Evolutionary conservation across 2,888 invertebrate genomes (phyloP).

Genomic region (Trisateles emortualis): DNA sequence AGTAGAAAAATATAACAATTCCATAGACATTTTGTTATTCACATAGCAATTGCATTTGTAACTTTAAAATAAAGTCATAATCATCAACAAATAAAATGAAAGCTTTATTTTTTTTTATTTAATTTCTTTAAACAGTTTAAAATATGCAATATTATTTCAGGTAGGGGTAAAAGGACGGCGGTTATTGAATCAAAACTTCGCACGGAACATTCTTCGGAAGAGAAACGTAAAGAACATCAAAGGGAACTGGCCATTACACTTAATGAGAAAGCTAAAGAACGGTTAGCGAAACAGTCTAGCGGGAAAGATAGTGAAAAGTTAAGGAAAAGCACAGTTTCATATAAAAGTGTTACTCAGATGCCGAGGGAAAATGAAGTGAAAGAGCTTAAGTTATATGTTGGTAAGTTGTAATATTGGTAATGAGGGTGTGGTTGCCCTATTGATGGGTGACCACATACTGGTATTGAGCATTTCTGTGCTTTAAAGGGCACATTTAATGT

Average conservation of each 20-base stretch:
- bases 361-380: conserved; percentile 97
- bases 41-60: not conserved
- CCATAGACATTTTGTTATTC: not conserved
- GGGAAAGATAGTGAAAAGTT: conserved; percentile 96
- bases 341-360: conserved; percentile 96
- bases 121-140: not conserved
- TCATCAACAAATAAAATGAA: not conserved
- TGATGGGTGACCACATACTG: too few relatives aligned
- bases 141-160: conserved; percentile 57
- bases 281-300: conserved; percentile 95
- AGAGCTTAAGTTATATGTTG: conserved; percentile 97
- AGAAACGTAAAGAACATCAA: conserved; percentile 98
- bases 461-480: too few relatives aligned
- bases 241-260: conserved; percentile 96
- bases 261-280: conserved; percentile 97
- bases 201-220: conserved; percentile 98
- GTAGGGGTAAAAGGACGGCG: conserved; percentile 94
- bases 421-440: too few relatives aligned
- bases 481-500: too few relatives aligned
- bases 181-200: conserved; percentile 97
- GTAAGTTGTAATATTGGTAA: conserved; percentile 85
- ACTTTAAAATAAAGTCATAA: not conserved
- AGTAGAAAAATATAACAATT: conserved; percentile 9
- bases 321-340: conserved; percentile 97
- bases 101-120: not conserved